Evolutionary conservation across 2,888 invertebrate species (phyloP).

Genomic region (Carterocephalus palaemon): DNA sequence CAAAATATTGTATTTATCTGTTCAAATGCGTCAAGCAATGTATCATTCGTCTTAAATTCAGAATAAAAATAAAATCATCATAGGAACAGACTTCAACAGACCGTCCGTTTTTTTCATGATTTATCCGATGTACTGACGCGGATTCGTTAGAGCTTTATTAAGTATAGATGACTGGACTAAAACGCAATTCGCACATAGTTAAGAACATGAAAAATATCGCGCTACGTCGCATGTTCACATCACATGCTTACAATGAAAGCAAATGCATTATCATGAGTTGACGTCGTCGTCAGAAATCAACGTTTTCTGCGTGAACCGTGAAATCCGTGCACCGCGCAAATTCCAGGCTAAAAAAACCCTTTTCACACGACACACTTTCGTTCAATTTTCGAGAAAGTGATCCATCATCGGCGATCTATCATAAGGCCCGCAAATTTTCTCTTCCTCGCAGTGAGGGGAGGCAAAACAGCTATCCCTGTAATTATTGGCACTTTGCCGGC

Average conservation of each 20-base stretch:
- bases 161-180: constrained; percentile 44
- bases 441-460: constrained; percentile 51
- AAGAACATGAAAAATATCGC: no score
- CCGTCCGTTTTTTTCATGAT: no score
- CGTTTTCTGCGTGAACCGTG: constrained; percentile 32
- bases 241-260: no score
- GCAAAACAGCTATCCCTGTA: constrained; percentile 54
- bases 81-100: no score
- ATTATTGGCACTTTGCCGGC: constrained; percentile 67
- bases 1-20: no score
- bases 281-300: constrained; percentile 50
- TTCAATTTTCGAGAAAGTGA: constrained; percentile 75
- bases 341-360: constrained; percentile 57
- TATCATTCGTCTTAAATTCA: no score
- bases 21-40: no score
- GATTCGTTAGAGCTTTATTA: no score
- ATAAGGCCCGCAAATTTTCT: constrained; percentile 59
- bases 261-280: constrained; percentile 47
- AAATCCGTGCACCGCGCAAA: constrained; percentile 36
- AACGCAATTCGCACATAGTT: constrained; percentile 43
- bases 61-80: no score
- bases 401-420: constrained; percentile 70
- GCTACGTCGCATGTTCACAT: constrained; percentile 36
- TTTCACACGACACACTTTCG: constrained; percentile 72
- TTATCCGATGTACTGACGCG: no score